A percentile compares a stretch with the other conserved stretches of the same genome.
These are phyloP conservation scores for Acestrorhynchus altus DNA, from an alignment of 2,797 vertebrate genomes.

Conservation along the genomic window DNA sequence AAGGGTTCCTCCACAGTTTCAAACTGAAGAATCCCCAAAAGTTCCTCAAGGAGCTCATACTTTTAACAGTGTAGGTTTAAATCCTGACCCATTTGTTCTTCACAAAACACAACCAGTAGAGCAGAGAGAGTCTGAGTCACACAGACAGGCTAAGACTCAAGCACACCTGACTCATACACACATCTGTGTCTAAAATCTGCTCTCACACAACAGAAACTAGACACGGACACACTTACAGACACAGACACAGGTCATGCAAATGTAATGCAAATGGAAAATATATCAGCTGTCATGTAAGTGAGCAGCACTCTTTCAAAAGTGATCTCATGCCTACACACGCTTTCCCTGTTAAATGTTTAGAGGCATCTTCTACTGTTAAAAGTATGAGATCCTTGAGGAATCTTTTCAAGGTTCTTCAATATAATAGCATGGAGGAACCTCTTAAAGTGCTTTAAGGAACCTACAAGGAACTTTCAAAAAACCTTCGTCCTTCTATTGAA, in stretches of 20 bases:
- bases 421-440: too few species aligned
- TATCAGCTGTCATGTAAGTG: background rate
- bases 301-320: background rate
- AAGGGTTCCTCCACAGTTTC: too few species aligned
- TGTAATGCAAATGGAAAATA: background rate
- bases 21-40: too few species aligned
- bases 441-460: too few species aligned
- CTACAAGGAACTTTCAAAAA: too few species aligned
- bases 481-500: too few species aligned
- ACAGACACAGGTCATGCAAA: background rate
- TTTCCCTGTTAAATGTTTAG: background rate
- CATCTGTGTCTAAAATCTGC: constrained; percentile 16
- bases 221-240: constrained; percentile 9
- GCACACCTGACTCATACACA: constrained; percentile 26
- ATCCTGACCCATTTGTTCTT: background rate
- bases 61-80: background rate
- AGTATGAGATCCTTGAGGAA: too few species aligned
- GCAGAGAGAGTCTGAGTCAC: constrained; percentile 24
- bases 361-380: too few species aligned
- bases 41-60: too few species aligned
- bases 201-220: background rate
- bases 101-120: background rate
- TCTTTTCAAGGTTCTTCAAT: too few species aligned
- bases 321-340: background rate
- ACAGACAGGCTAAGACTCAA: background rate